phyloP scores from a whole-genome alignment of 2,888 invertebrate species.

The Malachius bipustulatus region DNA sequence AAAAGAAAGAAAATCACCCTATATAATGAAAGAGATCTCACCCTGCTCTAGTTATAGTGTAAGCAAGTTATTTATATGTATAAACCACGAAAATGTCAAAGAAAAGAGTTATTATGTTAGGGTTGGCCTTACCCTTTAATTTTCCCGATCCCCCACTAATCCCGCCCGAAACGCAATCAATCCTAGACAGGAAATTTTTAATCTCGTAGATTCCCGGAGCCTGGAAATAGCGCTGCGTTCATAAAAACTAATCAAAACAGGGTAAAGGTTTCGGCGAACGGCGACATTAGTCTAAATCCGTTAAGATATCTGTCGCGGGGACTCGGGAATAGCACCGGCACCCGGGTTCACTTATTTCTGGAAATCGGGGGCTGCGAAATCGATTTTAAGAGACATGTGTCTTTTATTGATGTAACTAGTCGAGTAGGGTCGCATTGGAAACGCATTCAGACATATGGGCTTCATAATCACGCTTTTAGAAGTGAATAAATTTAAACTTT shows the following conservation, averaged over 20 bases:
- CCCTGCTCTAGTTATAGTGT: too few relatives aligned
- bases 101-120: too few relatives aligned
- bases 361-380: slow-evolving; percentile 24
- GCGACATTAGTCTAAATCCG: slow-evolving; percentile 19
- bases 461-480: slow-evolving; percentile 27
- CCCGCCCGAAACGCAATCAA: too few relatives aligned
- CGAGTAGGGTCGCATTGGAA: slow-evolving; percentile 18
- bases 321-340: slow-evolving; percentile 23
- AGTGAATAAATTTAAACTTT: slow-evolving; percentile 21
- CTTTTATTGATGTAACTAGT: slow-evolving; percentile 11
- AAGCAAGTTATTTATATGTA: too few relatives aligned
- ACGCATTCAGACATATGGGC: slow-evolving; percentile 24
- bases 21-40: too few relatives aligned
- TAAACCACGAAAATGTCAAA: too few relatives aligned
- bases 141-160: too few relatives aligned
- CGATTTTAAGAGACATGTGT: slow-evolving; percentile 21
- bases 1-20: too few relatives aligned
- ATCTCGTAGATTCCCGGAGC: background rate
- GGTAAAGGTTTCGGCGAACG: slow-evolving; percentile 19
- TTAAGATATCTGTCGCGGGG: slow-evolving; percentile 27
- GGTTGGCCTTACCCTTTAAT: too few relatives aligned
- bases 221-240: background rate
- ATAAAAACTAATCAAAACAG: slow-evolving; percentile 19
- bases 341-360: slow-evolving; percentile 25
- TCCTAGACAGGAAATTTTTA: slow-evolving; percentile 3